Percentiles rank a stretch among this genome's conserved stretches.
phyloP scores from a whole-genome alignment of 2,888 invertebrate genomes.

The Drosophila leonis region DNA sequence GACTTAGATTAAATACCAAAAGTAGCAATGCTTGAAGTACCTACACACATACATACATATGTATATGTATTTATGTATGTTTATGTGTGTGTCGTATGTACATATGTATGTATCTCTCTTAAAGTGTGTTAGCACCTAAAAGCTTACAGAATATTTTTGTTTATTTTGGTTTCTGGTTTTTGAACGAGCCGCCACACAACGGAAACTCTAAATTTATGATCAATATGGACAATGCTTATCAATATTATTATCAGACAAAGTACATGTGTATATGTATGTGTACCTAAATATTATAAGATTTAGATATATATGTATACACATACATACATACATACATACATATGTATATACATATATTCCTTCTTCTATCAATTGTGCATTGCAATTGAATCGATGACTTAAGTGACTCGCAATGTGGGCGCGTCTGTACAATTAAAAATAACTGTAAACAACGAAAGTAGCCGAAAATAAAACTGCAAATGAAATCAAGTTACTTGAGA shows the following conservation, averaged over 20 bases:
- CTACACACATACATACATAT: background rate
- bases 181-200: constrained; percentile 12
- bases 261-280: no score
- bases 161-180: background rate
- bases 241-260: constrained; percentile 13
- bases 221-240: constrained; percentile 25
- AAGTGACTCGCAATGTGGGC: constrained; percentile 44
- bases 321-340: background rate
- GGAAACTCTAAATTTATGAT: constrained; percentile 31
- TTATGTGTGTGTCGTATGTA: background rate
- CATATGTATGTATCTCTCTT: constrained; percentile 5
- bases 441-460: constrained; percentile 41
- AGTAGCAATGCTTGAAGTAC: background rate
- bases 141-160: constrained; percentile 4
- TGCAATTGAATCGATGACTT: constrained; percentile 42
- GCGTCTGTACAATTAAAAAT: constrained; percentile 50
- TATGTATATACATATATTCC: background rate
- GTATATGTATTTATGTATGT: background rate
- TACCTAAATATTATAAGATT: background rate
- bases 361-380: background rate
- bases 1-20: constrained; percentile 36
- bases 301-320: background rate
- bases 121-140: constrained; percentile 2
- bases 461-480: constrained; percentile 51
- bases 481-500: constrained; percentile 48